Base-by-base conservation (phyloP, 2,113 vertebrate species). In the Seriola quinqueradiata region DNA sequence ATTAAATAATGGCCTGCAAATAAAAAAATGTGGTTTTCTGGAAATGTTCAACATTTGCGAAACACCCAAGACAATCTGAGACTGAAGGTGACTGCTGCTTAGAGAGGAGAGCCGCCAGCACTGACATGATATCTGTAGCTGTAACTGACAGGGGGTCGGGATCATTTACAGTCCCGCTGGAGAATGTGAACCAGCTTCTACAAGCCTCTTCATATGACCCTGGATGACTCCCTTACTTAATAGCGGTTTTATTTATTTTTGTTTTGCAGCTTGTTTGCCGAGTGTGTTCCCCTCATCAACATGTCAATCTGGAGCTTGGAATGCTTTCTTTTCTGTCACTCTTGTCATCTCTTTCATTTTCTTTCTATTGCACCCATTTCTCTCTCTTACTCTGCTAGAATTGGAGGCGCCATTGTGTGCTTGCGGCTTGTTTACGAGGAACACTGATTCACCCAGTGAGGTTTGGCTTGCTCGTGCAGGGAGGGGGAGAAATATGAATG, bases 341-440 rank as follows among this genome's bases (percentile, higher is more conserved):
- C 32, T 72, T 46, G 65, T 60, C 23, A 50, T 46, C 73, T 64
- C 50, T 74, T 81, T 71, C 52, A 68, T 86, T 87, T 82, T 81
- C 79, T 85, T 52, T 5, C 38, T 38, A 82, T 79, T 68, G 54
- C 55, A 64, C 54, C 65, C 59, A 66, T 63, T 85, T 80, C 81
- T 87, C 74, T 77, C 71, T 79, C 76, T 42, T 60, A 76, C 66
- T 82, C 57, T 52, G 76, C 75, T 79, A 79, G 88, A 87, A 85
- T 90, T 61, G 75, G 66, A 90, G 92, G 92, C 92, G 92, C 94
- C 94, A 91, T 93, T 93, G 88, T 92, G 93, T 93, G 80, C 87
- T 93, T 92, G 90, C 54, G 86, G 89, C 86, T 90, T 92, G 93
- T 94, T 94, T 94, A 94, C 80, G 86, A 91, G 92, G 89, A 93